Evolutionary conservation across 2,113 vertebrate species (phyloP), one percentile per base, ranked within the genome.

Genomic region (Myotis brandtii): DNA sequence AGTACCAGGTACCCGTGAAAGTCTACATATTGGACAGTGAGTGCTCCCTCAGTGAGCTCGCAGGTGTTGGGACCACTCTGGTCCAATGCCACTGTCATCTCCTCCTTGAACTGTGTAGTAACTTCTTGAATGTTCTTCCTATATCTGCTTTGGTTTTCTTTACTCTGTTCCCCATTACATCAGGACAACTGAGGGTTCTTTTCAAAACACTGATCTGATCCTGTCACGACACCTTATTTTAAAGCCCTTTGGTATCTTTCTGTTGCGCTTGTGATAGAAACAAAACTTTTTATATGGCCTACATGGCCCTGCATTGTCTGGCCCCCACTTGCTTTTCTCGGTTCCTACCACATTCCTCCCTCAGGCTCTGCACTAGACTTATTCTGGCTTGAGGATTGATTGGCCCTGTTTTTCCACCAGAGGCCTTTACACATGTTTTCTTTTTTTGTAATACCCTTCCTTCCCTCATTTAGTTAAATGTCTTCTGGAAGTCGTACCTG

Each of bases 171-270:
- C 64, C 10, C 52, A 32, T 94, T 62, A 34, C 11, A 23, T 91
- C 62, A 46, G 64, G 86, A 80, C 66, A 56, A 23, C 82, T 54
- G 52, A 76, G 40, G 13, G n/a, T 70, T 93, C 46, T 91, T 3
- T 87, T 91, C 13, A 91, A 62, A 93, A 69, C n/a, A 80, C 81
- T 46, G 43, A 59, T 91, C 27, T 50, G 30, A 72, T 86, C 56
- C 75, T 76, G 32, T 82, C 25, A 40, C 18, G 81, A 6, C 4
- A 17, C 32, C 3, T 59, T 76, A 18, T 67, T 95, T 82, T 89
- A 80, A 92, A 96, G 50, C 52, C 25, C 32, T 62, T n/a, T 34
- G 43, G 34, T 77, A 83, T 69, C 52, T 75, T 91, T n/a, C 56
- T 89, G 11, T 84, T 85, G 25, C 62, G 80, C 18, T 72, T 83